Base-by-base conservation (phyloP, 1,140 invertebrate genomes). In the Leucophenga varia region DNA sequence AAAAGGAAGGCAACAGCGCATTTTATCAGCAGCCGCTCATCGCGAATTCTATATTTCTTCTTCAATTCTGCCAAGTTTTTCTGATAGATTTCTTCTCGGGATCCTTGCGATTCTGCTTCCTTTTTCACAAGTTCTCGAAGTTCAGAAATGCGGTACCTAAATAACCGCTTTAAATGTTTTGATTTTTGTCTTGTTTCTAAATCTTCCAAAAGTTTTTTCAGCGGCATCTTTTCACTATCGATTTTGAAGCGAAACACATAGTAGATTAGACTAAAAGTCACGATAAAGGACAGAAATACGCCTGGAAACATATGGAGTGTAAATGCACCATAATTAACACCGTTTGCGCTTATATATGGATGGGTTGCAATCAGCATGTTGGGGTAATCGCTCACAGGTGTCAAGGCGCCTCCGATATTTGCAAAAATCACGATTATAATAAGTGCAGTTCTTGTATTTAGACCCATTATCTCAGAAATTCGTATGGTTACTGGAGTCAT, bases 401-500 rank as follows among this genome's bases (percentile, higher is more conserved):
- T 92, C 3, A 86, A 80, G 1, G 88, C 86, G 0, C 89, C 90
- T 0, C 90, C 90, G 42, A 92, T 86, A 59, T 93, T 93, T 9
- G 88, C 90, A 69, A 85, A 91, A 40, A 93, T 80, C 1, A 91
- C 82, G 78, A 87, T 85, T 18, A 25, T 39, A 63, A 88, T 89
- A 20, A 91, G 64, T 14, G 90, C 82, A 2, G 86, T 84, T 1
- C 88, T 85, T 0, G 90, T 90, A 70, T 93, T 89, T 16, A 93
- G 59, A 53, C 89, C 83, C 80, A 90, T 86, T 8, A 91, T 88
- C 74, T 93, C 90, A 72, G 90, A 91, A 9, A 94, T 72, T 56
- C 89, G 43, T 14, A 93, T 91, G 0, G 88, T 90, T 1, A 92
- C 86, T 0, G 90, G 89, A 13, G 90, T 89, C 79, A 91, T 86